Evolutionary conservation across 2,888 invertebrate genomes (phyloP).

Genomic region (Chymomyza fuscimana): DNA sequence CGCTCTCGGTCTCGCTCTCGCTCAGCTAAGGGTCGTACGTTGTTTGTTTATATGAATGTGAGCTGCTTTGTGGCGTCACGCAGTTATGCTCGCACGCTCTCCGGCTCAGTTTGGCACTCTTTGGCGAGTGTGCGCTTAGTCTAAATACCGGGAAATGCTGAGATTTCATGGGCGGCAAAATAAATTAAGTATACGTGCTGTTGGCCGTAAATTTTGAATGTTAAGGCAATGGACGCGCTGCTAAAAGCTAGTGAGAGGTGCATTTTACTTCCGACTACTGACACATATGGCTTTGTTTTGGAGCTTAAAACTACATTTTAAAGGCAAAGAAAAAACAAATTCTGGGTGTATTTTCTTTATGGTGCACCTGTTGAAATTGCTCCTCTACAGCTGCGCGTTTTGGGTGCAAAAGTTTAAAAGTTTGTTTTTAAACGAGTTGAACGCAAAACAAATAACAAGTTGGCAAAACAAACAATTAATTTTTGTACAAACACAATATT

Average conservation of each 20-base stretch:
- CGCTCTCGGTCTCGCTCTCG: neutral
- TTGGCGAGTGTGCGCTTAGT: slow-evolving; percentile 21
- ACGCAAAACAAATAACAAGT: too few species aligned
- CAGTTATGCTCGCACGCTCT: too few species aligned
- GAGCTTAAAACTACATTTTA: neutral
- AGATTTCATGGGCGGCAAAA: slow-evolving; percentile 4
- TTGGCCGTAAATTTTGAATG: slow-evolving; percentile 30
- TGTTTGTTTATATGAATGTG: neutral
- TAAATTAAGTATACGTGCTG: slow-evolving; percentile 62
- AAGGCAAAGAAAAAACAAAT: neutral
- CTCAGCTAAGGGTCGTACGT: neutral
- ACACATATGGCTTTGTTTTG: neutral
- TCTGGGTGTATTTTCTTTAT: neutral
- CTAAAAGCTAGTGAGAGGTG: slow-evolving; percentile 1
- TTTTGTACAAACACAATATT: neutral
- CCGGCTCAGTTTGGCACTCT: neutral
- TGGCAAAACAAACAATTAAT: neutral
- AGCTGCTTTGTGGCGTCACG: neutral
- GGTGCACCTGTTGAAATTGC: slow-evolving; percentile 54
- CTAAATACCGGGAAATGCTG: slow-evolving; percentile 54
- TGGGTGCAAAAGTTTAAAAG: neutral
- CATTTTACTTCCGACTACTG: neutral
- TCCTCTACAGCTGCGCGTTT: too few species aligned
- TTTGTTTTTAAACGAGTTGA: neutral
- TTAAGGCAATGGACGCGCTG: slow-evolving; percentile 4